Base-by-base conservation (phyloP, 1,140 invertebrate species). In the Mercenaria mercenaria region DNA sequence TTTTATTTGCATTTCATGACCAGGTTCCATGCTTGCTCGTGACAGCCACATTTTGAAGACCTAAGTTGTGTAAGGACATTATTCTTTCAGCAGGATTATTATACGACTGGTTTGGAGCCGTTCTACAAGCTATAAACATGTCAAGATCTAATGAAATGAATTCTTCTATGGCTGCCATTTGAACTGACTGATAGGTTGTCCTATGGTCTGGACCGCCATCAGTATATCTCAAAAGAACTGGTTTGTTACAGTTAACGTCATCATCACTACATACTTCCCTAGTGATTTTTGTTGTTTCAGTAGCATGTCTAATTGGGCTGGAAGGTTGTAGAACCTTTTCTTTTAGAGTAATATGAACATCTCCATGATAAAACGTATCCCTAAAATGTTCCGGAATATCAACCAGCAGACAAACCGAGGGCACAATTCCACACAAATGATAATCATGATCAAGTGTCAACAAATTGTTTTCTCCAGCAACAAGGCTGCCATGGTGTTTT, bases 171-270 rank as follows among this genome's bases (percentile, higher is more conserved):
- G 61, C 23, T 26, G 84, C 39, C 8, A 90, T 41, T 74, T 92
- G 79, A 20, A 90, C 89, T 26, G 79, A 47, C 11, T 15, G 34
- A 34, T 88, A 92, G 18, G 88, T 92, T 29, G 37, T 47, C 23
- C 85, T 37, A 80, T 91, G 91, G 74, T 91, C 84, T 77, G 91
- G 91, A 18, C 88, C 88, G n/a, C 83, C 91, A 84, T 91, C 91
- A 69, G 84, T 52, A 82, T 85, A 90, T 11, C 0, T 8, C 15
- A 82, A 29, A 26, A 69, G 8, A 4, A 41, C 43, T 13, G 81
- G 81, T 13, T 39, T 39, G 32, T 67, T n/a, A 20, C 41, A 6
- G n/a, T 61, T 1, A 8, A 82, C 34, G 4, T n/a, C 80, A 64
- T 82, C 80, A 8, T 56, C 2, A 8, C 8, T 18, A 3, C 26